Percentiles rank a stretch among this genome's conserved stretches.
phyloP scores from a whole-genome alignment of 2,797 vertebrate genomes.

The Ptychadena robeensis region DNA sequence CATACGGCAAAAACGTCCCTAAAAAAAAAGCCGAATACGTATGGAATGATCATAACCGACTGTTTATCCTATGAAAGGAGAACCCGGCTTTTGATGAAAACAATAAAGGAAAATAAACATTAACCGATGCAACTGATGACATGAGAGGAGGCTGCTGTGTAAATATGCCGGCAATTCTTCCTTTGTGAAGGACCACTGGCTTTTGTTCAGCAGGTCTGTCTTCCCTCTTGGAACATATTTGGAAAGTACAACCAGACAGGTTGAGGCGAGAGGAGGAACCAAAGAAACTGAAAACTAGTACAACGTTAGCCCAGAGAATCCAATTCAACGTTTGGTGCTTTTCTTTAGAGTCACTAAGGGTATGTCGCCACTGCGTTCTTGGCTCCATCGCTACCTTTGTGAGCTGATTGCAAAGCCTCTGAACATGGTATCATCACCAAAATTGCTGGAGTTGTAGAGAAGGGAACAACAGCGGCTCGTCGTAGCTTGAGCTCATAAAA shows the following conservation, averaged over 20 bases:
- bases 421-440: too few species aligned
- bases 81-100: slow-evolving; percentile 15
- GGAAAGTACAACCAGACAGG: neutral
- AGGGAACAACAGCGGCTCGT: too few species aligned
- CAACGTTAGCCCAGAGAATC: too few species aligned
- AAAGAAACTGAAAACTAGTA: neutral
- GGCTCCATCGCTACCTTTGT: too few species aligned
- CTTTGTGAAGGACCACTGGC: neutral
- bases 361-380: too few species aligned
- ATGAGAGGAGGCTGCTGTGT: slow-evolving; percentile 11
- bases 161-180: slow-evolving; percentile 11
- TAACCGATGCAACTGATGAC: neutral
- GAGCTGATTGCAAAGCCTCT: too few species aligned
- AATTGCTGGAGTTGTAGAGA: too few species aligned
- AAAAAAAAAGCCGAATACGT: neutral
- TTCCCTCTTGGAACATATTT: neutral
- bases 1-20: neutral
- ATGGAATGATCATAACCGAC: slow-evolving; percentile 3
- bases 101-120: slow-evolving; percentile 1
- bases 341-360: too few species aligned
- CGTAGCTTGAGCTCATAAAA: too few species aligned
- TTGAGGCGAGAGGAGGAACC: neutral
- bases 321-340: too few species aligned
- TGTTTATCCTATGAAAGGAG: slow-evolving; percentile 12
- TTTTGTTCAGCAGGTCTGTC: neutral